A percentile compares a stretch with the other conserved stretches of the same genome.
Evolutionary conservation across 2,797 vertebrate species (phyloP).

Genomic region (Sebastes miniatus): DNA sequence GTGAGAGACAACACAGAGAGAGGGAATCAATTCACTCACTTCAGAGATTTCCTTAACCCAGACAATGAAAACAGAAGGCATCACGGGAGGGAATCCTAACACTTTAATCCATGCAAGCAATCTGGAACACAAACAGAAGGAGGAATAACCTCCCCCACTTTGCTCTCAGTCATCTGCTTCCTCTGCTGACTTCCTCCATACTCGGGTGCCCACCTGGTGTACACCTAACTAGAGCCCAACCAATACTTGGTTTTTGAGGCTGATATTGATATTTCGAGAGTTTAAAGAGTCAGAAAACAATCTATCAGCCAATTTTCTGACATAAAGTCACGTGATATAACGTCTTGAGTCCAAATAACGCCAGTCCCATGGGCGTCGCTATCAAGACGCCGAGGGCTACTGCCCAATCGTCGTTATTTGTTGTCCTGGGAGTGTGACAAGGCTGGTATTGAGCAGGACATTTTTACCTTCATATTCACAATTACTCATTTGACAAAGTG

Average conservation of each 20-base stretch:
- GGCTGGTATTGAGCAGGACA: background rate
- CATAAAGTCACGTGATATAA: too few relatives aligned
- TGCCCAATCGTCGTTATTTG: too few relatives aligned
- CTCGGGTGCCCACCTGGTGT: background rate
- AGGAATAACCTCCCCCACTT: background rate
- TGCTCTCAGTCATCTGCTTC: background rate
- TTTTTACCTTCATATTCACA: background rate
- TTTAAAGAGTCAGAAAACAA: background rate
- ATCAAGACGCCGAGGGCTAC: too few relatives aligned
- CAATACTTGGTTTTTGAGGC: background rate
- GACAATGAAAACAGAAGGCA: constrained; percentile 47
- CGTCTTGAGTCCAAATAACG: too few relatives aligned
- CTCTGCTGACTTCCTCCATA: background rate
- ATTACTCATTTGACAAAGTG: background rate
- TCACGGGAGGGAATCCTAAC: constrained; percentile 27
- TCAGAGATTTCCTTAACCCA: constrained; percentile 43
- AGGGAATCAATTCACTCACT: constrained; percentile 31
- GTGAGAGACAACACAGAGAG: constrained; percentile 12
- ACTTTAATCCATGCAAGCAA: constrained; percentile 41
- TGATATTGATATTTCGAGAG: background rate
- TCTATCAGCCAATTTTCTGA: background rate
- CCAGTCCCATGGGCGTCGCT: too few relatives aligned
- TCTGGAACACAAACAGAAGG: constrained; percentile 16
- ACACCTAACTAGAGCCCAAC: background rate
- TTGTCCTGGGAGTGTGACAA: too few relatives aligned